Percentiles rank a stretch among this genome's conserved stretches.
phyloP scores from a whole-genome alignment of 2,113 vertebrate species.

The zebrafish (Danio rerio) region DNA sequence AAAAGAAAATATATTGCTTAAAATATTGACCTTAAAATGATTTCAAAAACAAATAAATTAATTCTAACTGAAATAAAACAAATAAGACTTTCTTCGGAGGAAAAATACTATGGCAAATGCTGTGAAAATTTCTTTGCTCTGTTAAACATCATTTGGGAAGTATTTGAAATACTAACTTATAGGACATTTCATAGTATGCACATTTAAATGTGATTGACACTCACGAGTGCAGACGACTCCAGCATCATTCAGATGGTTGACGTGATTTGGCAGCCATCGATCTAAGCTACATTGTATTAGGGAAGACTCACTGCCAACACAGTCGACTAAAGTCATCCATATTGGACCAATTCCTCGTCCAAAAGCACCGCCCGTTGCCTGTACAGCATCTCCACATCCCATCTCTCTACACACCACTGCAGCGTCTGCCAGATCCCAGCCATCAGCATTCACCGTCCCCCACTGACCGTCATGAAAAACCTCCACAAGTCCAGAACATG shows the following conservation, averaged over 20 bases:
- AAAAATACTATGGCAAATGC: too few relatives aligned
- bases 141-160: too few relatives aligned
- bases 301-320: not conserved
- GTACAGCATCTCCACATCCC: not conserved
- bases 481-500: conserved; percentile 26
- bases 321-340: conserved; percentile 4
- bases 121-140: too few relatives aligned
- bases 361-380: not conserved
- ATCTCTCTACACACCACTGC: conserved; percentile 11
- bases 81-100: too few relatives aligned
- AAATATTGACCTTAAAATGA: too few relatives aligned
- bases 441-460: conserved; percentile 16
- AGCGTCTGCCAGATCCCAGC: conserved; percentile 1
- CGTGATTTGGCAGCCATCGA: not conserved
- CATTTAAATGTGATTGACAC: not conserved
- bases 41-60: too few relatives aligned
- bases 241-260: not conserved
- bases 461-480: not conserved
- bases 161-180: too few relatives aligned
- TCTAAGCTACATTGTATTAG: not conserved
- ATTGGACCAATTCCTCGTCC: not conserved
- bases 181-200: too few relatives aligned
- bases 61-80: too few relatives aligned
- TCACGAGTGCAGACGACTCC: not conserved
- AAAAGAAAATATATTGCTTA: too few relatives aligned